Conservation (phyloP, 2,113 vertebrate genomes). For the Periophthalmodon schlosseri region DNA sequence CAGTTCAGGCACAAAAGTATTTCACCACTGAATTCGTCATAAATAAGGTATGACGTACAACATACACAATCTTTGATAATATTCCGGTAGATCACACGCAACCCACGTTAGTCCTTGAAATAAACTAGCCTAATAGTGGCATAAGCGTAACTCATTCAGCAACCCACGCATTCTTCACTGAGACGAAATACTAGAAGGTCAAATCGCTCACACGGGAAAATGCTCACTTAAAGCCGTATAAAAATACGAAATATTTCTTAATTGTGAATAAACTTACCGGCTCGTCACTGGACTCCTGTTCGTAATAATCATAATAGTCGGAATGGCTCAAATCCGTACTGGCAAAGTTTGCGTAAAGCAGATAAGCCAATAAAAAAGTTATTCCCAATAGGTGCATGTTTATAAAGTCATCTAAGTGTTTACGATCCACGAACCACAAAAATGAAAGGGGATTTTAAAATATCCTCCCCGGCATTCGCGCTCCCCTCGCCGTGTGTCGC, state of each 20-base stretch:
- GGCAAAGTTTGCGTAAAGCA: constrained; percentile 69
- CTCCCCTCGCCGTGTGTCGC: constrained; percentile 23
- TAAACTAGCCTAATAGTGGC: not conserved
- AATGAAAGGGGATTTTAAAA: constrained; percentile 14
- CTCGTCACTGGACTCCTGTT: constrained; percentile 68
- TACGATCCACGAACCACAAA: constrained; percentile 34
- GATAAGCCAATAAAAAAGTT: constrained; percentile 62
- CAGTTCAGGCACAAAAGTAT: not conserved
- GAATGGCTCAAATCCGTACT: constrained; percentile 44
- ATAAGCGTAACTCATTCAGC: not conserved
- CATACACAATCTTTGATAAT: not conserved
- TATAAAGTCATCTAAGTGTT: constrained; percentile 28
- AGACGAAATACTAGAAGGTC: not conserved
- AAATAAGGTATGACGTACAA: not conserved
- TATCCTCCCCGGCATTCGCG: constrained; percentile 12
- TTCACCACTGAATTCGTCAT: not conserved
- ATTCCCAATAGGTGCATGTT: constrained; percentile 77
- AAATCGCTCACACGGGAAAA: not conserved
- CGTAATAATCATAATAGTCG: constrained; percentile 64
- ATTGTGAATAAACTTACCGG: constrained; percentile 60
- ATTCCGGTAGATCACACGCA: not conserved
- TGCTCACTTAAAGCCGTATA: not conserved
- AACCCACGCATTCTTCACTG: not conserved
- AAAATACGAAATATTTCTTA: not conserved
- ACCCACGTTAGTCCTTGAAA: not conserved